These are phyloP conservation scores for Leucoma salicis DNA, from an alignment of 2,888 invertebrate species.

Conservation along the genomic window DNA sequence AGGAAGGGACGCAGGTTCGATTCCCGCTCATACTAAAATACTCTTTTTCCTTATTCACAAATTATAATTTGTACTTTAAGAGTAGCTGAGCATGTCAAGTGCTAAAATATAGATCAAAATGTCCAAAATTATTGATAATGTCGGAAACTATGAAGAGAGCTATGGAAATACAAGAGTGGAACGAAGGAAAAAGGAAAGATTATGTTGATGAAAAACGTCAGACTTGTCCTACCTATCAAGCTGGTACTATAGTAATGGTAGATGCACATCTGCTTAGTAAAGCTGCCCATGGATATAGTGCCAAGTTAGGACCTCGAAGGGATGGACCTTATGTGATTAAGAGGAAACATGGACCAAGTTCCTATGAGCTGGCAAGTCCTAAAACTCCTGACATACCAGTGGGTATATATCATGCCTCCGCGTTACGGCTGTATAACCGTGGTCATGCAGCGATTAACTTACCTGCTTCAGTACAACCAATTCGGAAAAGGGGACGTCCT, in stretches of 20 bases:
- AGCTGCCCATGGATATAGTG: constrained; percentile 6
- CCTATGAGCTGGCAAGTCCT: constrained; percentile 1
- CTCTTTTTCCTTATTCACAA: no score
- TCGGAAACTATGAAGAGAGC: constrained; percentile 8
- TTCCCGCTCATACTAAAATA: no score
- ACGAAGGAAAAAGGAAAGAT: constrained; percentile 17
- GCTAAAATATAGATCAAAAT: no score
- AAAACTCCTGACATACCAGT: background rate
- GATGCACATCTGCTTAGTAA: constrained; percentile 15
- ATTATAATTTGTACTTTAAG: no score
- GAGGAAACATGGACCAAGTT: constrained; percentile 3
- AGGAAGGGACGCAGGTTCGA: no score
- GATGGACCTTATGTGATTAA: constrained; percentile 11
- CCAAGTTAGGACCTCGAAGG: constrained; percentile 14
- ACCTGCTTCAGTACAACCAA: background rate
- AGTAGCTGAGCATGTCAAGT: no score
- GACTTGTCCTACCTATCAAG: constrained; percentile 9
- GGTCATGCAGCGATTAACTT: background rate
- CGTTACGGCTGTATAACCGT: background rate
- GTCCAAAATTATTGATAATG: constrained; percentile 11
- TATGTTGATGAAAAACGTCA: constrained; percentile 12
- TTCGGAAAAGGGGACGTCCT: background rate
- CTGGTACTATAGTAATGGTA: constrained; percentile 16
- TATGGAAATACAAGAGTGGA: constrained; percentile 18
- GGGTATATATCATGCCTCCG: constrained; percentile 7